Base-by-base conservation (phyloP, 1,140 invertebrate species). In the Drosophila erecta region DNA sequence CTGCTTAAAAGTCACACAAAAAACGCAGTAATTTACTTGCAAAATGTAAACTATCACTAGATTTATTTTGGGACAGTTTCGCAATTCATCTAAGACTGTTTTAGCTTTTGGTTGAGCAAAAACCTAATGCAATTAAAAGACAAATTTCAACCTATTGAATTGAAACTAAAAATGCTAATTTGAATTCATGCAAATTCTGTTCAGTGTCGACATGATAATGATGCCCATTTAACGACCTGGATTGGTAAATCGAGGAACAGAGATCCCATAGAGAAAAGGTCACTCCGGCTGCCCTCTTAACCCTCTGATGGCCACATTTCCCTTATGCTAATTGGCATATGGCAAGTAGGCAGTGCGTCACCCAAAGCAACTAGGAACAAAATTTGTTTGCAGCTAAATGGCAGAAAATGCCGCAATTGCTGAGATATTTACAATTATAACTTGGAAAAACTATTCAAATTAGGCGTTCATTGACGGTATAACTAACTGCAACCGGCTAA, bases 261-360 rank as follows among this genome's bases (percentile, higher is more conserved):
- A 17, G 22, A 17, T n/a, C 14, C 6, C 5, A 27, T 27, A 14
- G 24, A 44, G 20, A 15, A 57, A 12, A 7, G 17, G 12, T 27
- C n/a, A 10, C 12, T 15, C 27, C 40, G 14, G 37, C 37, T 38
- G 11, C 30, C 30, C 20, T 22, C 27, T n/a, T 43, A 17, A 3
- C 54, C 24, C 33, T 15, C 2, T 27, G 22, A 15, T 6, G 27
- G 40, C 40, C 24, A 37, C 22, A n/a, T 58, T 27, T 20, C 20
- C 41, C 47, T 54, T 65, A 83, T 89, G 84, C 84, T 89, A 89
- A 89, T 89, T 89, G 84, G 84, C 85, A 89, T 89, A 89, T 84
- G 84, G 84, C 80, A 79, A 89, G 84, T 89, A 17, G 0, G 0
- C 17, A 49, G 67, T 67, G 79, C 49, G 78, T 69, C 83, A 87